These are phyloP conservation scores for Aspidiotus destructor DNA, from an alignment of 2,888 invertebrate genomes.

Conservation along the genomic window DNA sequence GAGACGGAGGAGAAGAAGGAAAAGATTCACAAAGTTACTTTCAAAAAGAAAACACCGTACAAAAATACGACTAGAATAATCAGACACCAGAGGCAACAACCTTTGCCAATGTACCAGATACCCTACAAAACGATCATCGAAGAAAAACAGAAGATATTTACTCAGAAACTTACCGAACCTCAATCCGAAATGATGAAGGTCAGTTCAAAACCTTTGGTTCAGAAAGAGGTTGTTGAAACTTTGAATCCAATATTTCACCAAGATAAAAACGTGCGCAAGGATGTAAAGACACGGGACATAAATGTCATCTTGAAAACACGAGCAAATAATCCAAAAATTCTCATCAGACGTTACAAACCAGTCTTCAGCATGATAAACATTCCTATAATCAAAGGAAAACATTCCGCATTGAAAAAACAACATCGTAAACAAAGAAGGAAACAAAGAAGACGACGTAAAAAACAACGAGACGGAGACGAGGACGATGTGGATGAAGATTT, in stretches of 20 bases:
- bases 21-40: conserved; percentile 15
- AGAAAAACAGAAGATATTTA: neutral
- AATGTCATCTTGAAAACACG: conserved; percentile 10
- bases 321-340: conserved; percentile 2
- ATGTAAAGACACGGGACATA: conserved; percentile 16
- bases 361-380: neutral
- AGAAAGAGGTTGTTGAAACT: conserved; percentile 5
- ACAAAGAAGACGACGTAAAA: conserved; percentile 7
- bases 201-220: neutral
- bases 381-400: neutral
- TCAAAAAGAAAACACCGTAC: conserved; percentile 17
- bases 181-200: neutral
- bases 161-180: neutral
- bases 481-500: neutral
- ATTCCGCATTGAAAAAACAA: neutral
- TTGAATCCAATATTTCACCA: neutral
- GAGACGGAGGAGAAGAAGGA: conserved; percentile 25
- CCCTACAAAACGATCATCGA: conserved; percentile 5
- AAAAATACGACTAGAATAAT: conserved; percentile 4
- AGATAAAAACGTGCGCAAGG: conserved; percentile 5
- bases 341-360: conserved; percentile 22
- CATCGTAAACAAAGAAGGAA: neutral
- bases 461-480: neutral
- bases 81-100: neutral
- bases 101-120: neutral